phyloP scores from a whole-genome alignment of 2,888 invertebrate species.

The Coelogynopora nodosa region DNA sequence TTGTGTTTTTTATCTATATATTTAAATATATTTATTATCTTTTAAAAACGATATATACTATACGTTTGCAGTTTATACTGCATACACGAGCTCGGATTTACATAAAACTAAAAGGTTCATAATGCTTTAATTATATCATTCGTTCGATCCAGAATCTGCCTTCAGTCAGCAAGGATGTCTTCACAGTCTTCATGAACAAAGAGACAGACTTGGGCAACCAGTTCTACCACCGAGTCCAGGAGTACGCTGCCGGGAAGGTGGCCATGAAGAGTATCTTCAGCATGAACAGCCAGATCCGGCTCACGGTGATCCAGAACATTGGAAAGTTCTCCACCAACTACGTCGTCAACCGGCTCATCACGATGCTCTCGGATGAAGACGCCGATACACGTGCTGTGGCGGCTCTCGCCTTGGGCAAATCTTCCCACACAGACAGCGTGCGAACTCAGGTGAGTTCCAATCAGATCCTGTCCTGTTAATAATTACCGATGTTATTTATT shows the following conservation, averaged over 20 bases:
- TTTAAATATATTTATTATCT: too few relatives aligned
- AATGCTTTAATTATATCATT: too few relatives aligned
- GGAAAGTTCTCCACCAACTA: background rate
- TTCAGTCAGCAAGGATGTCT: background rate
- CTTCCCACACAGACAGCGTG: background rate
- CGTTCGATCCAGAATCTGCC: too few relatives aligned
- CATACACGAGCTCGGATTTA: too few relatives aligned
- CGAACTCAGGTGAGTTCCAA: background rate
- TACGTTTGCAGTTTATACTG: too few relatives aligned
- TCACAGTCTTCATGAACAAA: background rate
- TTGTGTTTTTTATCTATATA: too few relatives aligned
- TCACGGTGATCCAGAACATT: slow-evolving; percentile 19
- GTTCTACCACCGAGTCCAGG: background rate
- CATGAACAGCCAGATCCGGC: background rate
- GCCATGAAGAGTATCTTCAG: slow-evolving; percentile 8
- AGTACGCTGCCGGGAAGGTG: background rate
- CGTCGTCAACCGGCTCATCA: slow-evolving; percentile 6
- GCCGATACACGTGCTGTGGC: slow-evolving; percentile 21
- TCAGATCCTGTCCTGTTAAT: too few relatives aligned
- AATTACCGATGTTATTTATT: too few relatives aligned
- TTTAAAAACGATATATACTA: too few relatives aligned
- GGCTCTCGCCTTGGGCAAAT: slow-evolving; percentile 9
- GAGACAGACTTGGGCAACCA: background rate
- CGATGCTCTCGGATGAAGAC: background rate
- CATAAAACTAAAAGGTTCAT: too few relatives aligned